These are phyloP conservation scores for Cinclus mexicanus DNA, from an alignment of 2,113 vertebrate genomes.

Conservation along the genomic window DNA sequence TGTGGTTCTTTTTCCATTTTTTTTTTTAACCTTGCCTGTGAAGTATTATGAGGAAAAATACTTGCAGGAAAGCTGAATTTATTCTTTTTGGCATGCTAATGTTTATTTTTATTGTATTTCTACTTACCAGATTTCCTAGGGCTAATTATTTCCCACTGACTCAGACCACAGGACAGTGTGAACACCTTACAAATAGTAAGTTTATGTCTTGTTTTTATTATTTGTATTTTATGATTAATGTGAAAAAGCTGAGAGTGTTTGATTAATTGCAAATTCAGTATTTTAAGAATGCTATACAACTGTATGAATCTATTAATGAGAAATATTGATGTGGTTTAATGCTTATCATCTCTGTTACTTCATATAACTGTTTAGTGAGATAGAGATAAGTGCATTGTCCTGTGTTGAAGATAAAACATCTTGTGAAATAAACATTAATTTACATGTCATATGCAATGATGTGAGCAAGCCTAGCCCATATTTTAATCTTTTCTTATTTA, in stretches of 20 bases:
- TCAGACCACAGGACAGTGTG: slow-evolving; percentile 45
- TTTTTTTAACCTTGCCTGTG: slow-evolving; percentile 57
- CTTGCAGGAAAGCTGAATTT: slow-evolving; percentile 62
- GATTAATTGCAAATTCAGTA: neutral
- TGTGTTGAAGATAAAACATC: neutral
- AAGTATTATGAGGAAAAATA: slow-evolving; percentile 63
- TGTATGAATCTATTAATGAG: neutral
- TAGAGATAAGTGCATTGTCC: slow-evolving; percentile 5
- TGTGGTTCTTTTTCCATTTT: slow-evolving; percentile 13
- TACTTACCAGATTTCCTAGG: slow-evolving; percentile 70
- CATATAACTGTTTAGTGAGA: neutral
- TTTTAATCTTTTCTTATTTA: slow-evolving; percentile 32
- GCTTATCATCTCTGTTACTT: slow-evolving; percentile 38
- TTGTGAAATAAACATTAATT: slow-evolving; percentile 44
- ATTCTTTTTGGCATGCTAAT: slow-evolving; percentile 69
- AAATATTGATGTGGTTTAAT: slow-evolving; percentile 45
- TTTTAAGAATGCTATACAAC: neutral
- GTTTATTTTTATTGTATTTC: slow-evolving; percentile 65
- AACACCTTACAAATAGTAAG: slow-evolving; percentile 71
- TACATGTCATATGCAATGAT: neutral
- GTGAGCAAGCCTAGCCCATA: neutral
- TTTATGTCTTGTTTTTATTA: slow-evolving; percentile 60
- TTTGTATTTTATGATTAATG: neutral
- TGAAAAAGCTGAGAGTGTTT: slow-evolving; percentile 18
- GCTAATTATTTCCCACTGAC: slow-evolving; percentile 45